A percentile compares a stretch with the other conserved stretches of the same genome.
phyloP scores from a whole-genome alignment of 2,113 vertebrate genomes.

The Semnornis frantzii region DNA sequence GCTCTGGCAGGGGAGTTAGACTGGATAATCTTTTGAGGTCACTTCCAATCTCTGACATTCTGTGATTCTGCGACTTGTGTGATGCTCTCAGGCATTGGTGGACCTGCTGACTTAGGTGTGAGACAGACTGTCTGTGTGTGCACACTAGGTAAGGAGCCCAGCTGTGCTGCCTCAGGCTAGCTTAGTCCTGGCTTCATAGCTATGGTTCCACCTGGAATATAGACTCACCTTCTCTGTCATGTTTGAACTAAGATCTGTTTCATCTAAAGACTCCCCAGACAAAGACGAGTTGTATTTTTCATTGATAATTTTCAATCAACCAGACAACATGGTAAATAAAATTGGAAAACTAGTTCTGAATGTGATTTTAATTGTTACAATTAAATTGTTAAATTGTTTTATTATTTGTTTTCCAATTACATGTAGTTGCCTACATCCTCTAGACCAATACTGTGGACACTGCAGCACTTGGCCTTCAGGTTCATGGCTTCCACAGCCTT shows the following conservation, averaged over 20 bases:
- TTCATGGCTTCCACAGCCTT: background rate
- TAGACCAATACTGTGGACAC: background rate
- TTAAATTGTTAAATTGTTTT: background rate
- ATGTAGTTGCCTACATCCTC: background rate
- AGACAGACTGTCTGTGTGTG: background rate
- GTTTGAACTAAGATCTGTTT: background rate
- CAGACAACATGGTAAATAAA: background rate
- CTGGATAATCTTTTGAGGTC: too few species aligned
- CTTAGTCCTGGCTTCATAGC: background rate
- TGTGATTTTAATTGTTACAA: background rate
- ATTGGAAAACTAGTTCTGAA: background rate
- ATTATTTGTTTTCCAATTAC: background rate
- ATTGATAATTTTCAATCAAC: background rate
- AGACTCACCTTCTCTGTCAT: background rate
- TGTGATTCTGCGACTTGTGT: rapidly evolving
- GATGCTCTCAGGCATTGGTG: rapidly evolving
- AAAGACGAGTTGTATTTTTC: background rate
- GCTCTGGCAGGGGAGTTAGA: too few species aligned
- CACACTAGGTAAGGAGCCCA: too few species aligned
- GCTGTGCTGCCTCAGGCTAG: background rate
- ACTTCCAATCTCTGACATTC: too few species aligned
- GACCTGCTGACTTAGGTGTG: rapidly evolving
- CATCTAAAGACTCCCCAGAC: background rate
- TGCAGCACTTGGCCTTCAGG: background rate
- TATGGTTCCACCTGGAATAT: background rate